Percentiles rank a stretch among this genome's conserved stretches.
phyloP scores from a whole-genome alignment of 2,888 invertebrate species.

The Cenopis cana region DNA sequence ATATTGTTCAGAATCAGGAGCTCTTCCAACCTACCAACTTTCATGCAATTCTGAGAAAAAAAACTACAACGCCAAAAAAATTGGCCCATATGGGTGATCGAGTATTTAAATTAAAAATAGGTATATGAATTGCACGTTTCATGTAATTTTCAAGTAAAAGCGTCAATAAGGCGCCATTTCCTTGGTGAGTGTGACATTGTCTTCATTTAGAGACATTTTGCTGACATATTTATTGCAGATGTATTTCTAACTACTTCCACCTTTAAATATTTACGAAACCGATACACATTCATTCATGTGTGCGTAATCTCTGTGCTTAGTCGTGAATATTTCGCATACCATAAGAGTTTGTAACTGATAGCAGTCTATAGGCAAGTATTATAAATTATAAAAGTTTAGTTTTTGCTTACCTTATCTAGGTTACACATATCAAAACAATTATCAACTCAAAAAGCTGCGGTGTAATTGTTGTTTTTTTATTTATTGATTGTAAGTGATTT shows the following conservation, averaged over 20 bases:
- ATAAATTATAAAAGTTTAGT: background rate
- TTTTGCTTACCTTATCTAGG: background rate
- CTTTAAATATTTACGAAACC: background rate
- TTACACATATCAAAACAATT: background rate
- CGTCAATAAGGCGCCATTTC: too few relatives aligned
- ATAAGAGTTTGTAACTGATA: background rate
- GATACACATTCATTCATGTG: background rate
- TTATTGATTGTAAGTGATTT: slow-evolving; percentile 24
- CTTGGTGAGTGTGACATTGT: too few relatives aligned
- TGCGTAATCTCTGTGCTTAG: slow-evolving; percentile 4
- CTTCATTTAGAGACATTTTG: too few relatives aligned
- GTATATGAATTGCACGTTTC: background rate
- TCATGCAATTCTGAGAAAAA: too few relatives aligned
- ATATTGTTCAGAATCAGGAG: too few relatives aligned
- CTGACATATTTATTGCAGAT: too few relatives aligned
- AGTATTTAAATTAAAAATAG: too few relatives aligned
- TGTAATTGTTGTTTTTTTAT: slow-evolving; percentile 11
- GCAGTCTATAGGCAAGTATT: background rate
- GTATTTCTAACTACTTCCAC: background rate
- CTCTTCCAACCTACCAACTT: too few relatives aligned
- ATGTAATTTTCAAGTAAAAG: background rate
- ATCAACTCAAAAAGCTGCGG: background rate
- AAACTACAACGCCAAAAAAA: too few relatives aligned
- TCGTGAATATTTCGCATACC: slow-evolving; percentile 4
- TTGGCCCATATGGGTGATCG: too few relatives aligned